A percentile compares a stretch with the other conserved stretches of the same genome.
phyloP scores from a whole-genome alignment of 2,797 vertebrate genomes.

The Podarcis lilfordi region DNA sequence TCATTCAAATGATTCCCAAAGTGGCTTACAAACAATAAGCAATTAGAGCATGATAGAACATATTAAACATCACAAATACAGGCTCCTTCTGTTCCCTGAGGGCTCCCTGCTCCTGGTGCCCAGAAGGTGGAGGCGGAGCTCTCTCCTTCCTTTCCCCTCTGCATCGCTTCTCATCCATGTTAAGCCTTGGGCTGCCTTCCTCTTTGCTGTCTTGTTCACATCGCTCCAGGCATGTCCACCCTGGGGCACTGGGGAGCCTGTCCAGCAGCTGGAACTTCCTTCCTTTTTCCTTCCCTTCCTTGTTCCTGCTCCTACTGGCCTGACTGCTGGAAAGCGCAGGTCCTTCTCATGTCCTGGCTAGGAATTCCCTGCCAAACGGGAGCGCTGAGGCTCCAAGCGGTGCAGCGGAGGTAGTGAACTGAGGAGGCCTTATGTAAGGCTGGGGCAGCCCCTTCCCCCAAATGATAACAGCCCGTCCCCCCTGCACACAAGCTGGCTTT shows the following conservation, averaged over 20 bases:
- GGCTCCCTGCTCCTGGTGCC: too few species aligned
- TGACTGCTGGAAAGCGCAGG: constrained; percentile 30
- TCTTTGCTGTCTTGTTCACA: not conserved
- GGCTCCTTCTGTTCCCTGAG: too few species aligned
- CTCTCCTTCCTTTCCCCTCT: too few species aligned
- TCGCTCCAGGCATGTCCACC: not conserved
- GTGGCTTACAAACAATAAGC: too few species aligned
- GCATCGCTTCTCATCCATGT: not conserved
- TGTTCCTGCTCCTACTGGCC: not conserved
- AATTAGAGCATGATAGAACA: too few species aligned
- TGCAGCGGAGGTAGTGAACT: constrained; percentile 57
- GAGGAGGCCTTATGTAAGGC: constrained; percentile 68
- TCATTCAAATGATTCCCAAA: too few species aligned
- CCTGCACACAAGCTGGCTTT: constrained; percentile 64
- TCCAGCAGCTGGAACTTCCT: not conserved
- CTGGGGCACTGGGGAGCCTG: not conserved
- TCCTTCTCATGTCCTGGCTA: constrained; percentile 47
- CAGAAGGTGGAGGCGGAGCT: too few species aligned
- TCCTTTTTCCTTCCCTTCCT: too few species aligned
- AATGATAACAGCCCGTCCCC: constrained; percentile 66
- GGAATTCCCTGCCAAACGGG: constrained; percentile 53
- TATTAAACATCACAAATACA: too few species aligned
- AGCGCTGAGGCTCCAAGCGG: constrained; percentile 31
- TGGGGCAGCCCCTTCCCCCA: constrained; percentile 60
- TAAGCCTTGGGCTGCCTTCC: not conserved